Base-by-base conservation (phyloP, 1,140 invertebrate genomes). In the Pseudoatta argentina region DNA sequence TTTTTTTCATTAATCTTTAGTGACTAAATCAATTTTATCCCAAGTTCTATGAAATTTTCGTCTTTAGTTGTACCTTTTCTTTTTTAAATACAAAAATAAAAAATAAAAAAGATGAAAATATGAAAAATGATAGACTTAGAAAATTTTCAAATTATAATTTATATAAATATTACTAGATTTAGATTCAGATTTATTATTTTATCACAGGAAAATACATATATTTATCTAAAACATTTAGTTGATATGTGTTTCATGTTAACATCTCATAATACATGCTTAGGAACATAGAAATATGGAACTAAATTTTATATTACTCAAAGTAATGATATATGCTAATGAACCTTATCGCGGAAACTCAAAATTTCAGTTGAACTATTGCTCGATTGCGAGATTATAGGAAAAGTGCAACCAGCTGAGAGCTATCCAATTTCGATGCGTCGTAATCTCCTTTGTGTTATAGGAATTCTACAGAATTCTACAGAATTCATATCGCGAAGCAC, bases 321-420 rank as follows among this genome's bases (percentile, higher is more conserved):
- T 39, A 53, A 3, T 21, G 5, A 18, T 14, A 55, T 18, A 10
- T 5, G 27, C 8, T 72, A 72, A 82, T 59, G 61, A 59, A 59
- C 24, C 4, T 30, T 10, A 44, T n/a, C 27, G 39, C 2, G 12
- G 51, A 30, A 82, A 16, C 21, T 81, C 48, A 21, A 16, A 55
- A 34, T 61, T 83, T 83, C 18, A 59, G n/a, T n/a, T 83, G 16
- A n/a, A 44, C n/a, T 27, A 83, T n/a, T 61, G 53, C n/a, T 51
- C 34, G 69, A 83, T 61, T 21, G 27, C 27, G 69, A 61, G 55
- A 73, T 83, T 75, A 55, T 18, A 61, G 69, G 55, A 83, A 61
- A 83, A 61, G 75, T 75, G 55, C 44, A 75, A 55, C 75, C 51
- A 83, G 55, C 57, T 69, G 69, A 55, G 48, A 83, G 79, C 55